A percentile compares a stretch with the other conserved stretches of the same genome.
phyloP scores from a whole-genome alignment of 2,113 vertebrate species.

The Candoia aspera region DNA sequence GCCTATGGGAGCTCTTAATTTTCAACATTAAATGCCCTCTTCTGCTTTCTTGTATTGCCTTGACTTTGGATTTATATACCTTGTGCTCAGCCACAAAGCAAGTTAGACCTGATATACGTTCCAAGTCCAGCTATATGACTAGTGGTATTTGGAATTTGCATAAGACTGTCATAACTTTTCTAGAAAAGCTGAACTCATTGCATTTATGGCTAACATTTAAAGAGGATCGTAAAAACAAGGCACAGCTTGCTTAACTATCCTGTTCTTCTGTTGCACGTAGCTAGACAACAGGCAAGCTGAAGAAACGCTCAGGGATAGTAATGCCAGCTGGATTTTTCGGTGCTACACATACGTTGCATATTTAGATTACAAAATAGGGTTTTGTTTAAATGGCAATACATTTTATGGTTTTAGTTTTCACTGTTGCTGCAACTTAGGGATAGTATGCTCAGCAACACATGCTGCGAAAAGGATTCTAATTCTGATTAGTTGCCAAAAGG shows the following conservation, averaged over 20 bases:
- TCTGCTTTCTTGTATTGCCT: background rate
- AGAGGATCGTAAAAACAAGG: background rate
- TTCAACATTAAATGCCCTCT: background rate
- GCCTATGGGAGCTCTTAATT: background rate
- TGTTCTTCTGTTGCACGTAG: background rate
- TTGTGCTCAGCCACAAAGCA: background rate
- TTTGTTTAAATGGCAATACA: background rate
- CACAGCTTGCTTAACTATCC: background rate
- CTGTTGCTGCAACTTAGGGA: background rate
- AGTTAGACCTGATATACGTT: background rate
- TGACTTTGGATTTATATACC: background rate
- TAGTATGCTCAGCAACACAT: background rate
- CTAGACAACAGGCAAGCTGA: background rate
- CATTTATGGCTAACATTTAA: background rate
- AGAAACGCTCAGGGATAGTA: background rate
- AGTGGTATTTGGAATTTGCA: background rate
- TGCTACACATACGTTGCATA: background rate
- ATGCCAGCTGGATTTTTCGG: background rate
- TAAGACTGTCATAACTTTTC: background rate
- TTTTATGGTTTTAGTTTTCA: conserved; percentile 1
- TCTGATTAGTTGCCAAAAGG: background rate
- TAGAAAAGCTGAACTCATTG: background rate
- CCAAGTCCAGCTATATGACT: background rate
- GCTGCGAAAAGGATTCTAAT: background rate
- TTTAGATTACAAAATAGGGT: conserved; percentile 7